Base-by-base conservation (phyloP, 2,797 vertebrate species). In the Melanitta fusca region DNA sequence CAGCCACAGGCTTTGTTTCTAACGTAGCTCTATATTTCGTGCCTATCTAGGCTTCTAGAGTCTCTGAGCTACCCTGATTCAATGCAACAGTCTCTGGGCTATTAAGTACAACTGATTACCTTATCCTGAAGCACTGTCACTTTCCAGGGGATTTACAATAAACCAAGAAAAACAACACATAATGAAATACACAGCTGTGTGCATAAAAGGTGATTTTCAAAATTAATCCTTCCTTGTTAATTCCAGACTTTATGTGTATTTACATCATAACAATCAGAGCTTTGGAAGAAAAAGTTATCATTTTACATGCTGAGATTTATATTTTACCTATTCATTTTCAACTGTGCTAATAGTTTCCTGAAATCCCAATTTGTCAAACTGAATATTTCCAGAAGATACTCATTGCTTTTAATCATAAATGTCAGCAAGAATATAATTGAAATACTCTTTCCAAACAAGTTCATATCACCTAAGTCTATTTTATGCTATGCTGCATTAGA, bases 321-420 rank as follows among this genome's bases (percentile, higher is more conserved):
- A 84, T 85, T 80, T 91, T 92, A 86, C 85, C 65, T 93, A 43
- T 91, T 95, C 71, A 84, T 96, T 95, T 91, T 93, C 95, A 82
- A 53, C 56, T 70, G 24, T 84, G 65, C 75, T 93, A 94, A 92
- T 81, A 85, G 36, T 83, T 60, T 18, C 30, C 36, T 88, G 58
- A 95, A 93, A 95, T 83, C 51, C 61, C 28, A 90, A 39, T 94
- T 61, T 8, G 12, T 89, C 77, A 93, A 85, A 90, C 21, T 78
- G 72, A 80, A 93, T 93, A 78, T 89, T 95, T 72, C 32, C 60
- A 93, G 43, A 89, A 96, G 77, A 80, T 43, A 72, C 10, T 81
- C n/a, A 69, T 72, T 80, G 64, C 20, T 89, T 91, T 95, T 91
- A 95, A 92, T 80, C 5, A 1, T 94, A 94, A 96, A 92, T 12